These are phyloP conservation scores for Ips nitidus DNA, from an alignment of 1,140 invertebrate genomes.

Conservation along the genomic window DNA sequence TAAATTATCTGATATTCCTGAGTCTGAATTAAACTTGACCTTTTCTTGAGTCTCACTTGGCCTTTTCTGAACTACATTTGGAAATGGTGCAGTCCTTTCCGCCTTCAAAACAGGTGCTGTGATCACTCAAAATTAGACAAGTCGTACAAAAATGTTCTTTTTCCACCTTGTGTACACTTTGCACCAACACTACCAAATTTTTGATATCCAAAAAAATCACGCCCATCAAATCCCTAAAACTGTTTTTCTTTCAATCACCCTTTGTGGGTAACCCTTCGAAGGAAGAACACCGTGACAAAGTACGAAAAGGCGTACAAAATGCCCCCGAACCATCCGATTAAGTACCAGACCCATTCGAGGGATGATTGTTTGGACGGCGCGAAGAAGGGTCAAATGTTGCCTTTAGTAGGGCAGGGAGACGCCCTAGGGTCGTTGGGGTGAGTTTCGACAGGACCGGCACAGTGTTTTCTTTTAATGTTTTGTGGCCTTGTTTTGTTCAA, in stretches of 20 bases:
- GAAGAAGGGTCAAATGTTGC: conserved; percentile 73
- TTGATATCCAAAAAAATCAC: neutral
- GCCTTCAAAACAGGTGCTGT: no score
- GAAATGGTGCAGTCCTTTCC: no score
- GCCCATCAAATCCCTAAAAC: conserved; percentile 7
- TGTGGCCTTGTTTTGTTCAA: conserved; percentile 1
- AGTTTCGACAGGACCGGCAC: conserved; percentile 40
- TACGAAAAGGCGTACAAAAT: conserved; percentile 87
- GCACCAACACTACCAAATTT: no score
- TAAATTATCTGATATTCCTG: no score
- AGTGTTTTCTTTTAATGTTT: neutral
- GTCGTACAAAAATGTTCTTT: no score
- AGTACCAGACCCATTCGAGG: conserved; percentile 69
- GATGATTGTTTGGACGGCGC: conserved; percentile 73
- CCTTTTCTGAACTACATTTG: no score
- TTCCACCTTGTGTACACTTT: no score
- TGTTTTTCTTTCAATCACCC: conserved; percentile 30
- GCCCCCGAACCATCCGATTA: conserved; percentile 65
- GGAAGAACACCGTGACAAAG: conserved; percentile 84
- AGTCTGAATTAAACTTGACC: no score
- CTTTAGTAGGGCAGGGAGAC: conserved; percentile 57
- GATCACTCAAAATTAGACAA: no score
- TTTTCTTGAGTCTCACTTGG: no score
- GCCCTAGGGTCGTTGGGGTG: conserved; percentile 81
- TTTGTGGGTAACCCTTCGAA: conserved; percentile 50